These are phyloP conservation scores for Orchestes rusci DNA, from an alignment of 2,888 invertebrate species.

Conservation along the genomic window DNA sequence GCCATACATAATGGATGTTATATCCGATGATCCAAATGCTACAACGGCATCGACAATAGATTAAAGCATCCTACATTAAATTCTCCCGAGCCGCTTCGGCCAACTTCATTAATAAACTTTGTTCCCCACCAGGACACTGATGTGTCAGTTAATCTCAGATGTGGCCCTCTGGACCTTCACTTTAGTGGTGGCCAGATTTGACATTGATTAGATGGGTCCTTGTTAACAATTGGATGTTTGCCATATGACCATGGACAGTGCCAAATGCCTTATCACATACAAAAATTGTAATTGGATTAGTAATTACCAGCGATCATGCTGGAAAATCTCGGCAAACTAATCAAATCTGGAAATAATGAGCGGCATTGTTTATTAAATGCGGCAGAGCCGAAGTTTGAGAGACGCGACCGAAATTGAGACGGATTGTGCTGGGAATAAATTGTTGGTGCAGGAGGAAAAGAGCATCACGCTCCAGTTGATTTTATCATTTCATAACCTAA, in stretches of 20 bases:
- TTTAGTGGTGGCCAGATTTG: constrained; percentile 7
- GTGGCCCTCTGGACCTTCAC: constrained; percentile 12
- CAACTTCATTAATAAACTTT: constrained; percentile 19
- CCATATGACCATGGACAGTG: constrained; percentile 2
- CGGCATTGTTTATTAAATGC: constrained; percentile 1
- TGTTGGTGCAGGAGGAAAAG: too few relatives aligned
- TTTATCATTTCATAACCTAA: too few relatives aligned
- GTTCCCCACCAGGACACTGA: constrained; percentile 4
- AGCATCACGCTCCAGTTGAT: too few relatives aligned
- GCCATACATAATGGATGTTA: too few relatives aligned
- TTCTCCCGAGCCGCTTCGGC: background rate
- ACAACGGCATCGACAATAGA: too few relatives aligned
- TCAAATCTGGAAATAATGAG: constrained; percentile 18
- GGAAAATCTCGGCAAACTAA: constrained; percentile 21
- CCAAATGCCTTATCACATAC: constrained; percentile 6
- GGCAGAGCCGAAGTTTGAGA: too few relatives aligned
- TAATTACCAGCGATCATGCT: constrained; percentile 15
- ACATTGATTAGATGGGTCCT: constrained; percentile 12
- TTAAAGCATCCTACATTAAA: background rate
- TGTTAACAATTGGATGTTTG: constrained; percentile 2
- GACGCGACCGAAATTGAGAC: too few relatives aligned
- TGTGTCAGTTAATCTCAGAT: constrained; percentile 20
- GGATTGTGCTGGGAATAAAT: too few relatives aligned
- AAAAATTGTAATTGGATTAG: constrained; percentile 19
- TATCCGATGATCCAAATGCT: too few relatives aligned